Percentiles rank a stretch among this genome's conserved stretches.
Evolutionary conservation across 2,888 invertebrate genomes (phyloP).

Genomic region (Didymodactylos carnosus): DNA sequence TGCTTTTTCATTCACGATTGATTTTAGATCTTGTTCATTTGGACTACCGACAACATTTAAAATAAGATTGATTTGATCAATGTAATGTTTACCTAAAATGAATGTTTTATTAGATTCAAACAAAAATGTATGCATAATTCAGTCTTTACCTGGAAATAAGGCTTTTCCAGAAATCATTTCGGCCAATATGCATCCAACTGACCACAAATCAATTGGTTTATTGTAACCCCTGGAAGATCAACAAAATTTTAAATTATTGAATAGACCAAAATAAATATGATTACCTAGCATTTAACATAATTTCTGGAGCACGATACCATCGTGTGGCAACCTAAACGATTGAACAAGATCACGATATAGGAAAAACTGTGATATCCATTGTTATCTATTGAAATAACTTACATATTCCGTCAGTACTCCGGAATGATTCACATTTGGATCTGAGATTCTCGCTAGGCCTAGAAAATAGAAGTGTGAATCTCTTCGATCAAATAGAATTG

Average conservation of each 20-base stretch:
- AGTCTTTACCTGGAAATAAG: conserved; percentile 57
- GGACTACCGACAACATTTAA: conserved; percentile 89
- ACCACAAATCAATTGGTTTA: conserved; percentile 45
- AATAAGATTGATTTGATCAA: conserved; percentile 97
- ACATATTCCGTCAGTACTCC: conserved; percentile 96
- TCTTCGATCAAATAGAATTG: too few relatives aligned
- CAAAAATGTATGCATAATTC: neutral
- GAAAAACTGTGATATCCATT: neutral
- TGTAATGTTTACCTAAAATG: conserved; percentile 35
- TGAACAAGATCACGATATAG: neutral
- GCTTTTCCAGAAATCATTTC: conserved; percentile 97
- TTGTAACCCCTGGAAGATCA: neutral
- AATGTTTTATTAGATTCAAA: neutral
- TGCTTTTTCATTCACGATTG: conserved; percentile 58
- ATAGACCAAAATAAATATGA: too few relatives aligned
- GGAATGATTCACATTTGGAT: conserved; percentile 97
- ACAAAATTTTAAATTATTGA: too few relatives aligned
- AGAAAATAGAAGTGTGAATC: too few relatives aligned
- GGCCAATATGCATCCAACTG: conserved; percentile 93
- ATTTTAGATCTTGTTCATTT: conserved; percentile 81
- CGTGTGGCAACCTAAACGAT: conserved; percentile 55
- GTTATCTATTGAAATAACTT: neutral
- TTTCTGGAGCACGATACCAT: conserved; percentile 98
- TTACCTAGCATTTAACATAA: conserved; percentile 99
- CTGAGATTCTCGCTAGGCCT: conserved; percentile 91